Evolutionary conservation across 2,797 vertebrate genomes (phyloP).

Genomic region (Pachyuromys duprasi): DNA sequence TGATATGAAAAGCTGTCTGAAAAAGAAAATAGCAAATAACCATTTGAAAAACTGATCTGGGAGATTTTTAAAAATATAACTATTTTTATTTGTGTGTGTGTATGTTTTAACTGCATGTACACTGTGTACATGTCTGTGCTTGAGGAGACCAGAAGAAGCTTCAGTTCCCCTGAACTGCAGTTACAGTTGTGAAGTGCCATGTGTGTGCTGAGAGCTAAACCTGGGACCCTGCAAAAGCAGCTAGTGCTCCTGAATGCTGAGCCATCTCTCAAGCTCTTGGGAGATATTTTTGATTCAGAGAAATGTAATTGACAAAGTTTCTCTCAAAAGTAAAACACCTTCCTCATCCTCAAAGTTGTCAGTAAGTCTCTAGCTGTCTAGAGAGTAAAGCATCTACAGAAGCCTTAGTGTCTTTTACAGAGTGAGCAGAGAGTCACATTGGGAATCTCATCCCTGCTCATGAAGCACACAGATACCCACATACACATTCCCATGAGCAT

Average conservation of each 20-base stretch:
- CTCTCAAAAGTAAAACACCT: background rate
- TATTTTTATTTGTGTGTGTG: background rate
- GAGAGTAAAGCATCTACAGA: background rate
- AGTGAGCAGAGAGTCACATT: background rate
- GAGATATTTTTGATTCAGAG: conserved; percentile 18
- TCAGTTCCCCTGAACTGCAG: background rate
- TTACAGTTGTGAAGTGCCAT: background rate
- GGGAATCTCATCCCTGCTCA: background rate
- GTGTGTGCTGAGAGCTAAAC: background rate
- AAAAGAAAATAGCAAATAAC: background rate
- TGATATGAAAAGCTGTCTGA: background rate
- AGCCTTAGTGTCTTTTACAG: background rate
- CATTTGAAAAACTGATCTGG: background rate
- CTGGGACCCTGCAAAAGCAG: background rate
- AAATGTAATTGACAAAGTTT: background rate
- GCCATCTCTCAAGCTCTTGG: background rate
- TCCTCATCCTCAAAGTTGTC: background rate
- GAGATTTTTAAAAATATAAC: background rate
- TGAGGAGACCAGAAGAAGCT: background rate
- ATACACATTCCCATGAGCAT: background rate
- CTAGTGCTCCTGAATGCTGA: background rate
- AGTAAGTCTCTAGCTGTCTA: background rate
- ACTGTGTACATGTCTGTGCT: background rate
- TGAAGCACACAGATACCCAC: background rate
- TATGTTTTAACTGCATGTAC: background rate